Evolutionary conservation across 2,888 invertebrate species (phyloP), one percentile per base, ranked within the genome.

Genomic region (Scaptomyza tumidula): DNA sequence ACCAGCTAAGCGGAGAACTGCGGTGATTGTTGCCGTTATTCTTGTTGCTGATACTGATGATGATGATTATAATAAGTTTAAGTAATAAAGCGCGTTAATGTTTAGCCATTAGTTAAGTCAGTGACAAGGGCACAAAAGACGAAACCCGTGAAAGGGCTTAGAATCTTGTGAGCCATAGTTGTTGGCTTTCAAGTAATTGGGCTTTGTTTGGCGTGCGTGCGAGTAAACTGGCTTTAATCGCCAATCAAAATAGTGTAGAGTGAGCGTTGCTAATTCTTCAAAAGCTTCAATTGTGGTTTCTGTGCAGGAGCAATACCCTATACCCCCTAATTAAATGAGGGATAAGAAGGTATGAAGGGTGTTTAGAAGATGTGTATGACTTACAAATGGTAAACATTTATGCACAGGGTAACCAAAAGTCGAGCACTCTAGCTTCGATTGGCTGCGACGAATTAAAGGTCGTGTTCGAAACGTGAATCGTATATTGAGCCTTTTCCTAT

Each of bases 11-110:
- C 50, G 27, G n/a, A 46, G 31, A 19, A 53, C 31, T 54, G 54
- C 16, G 46, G 27, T 13, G 24, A 19, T 50, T 54, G 55, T 48
- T 61, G 58, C 55, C 16, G 9, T 31, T 41, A 14, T 44, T 49
- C 24, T 33, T 66, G 35, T 27, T 16, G 33, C 0, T 45, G 27
- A 3, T 64, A 31, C 16, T 45, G 45, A 19, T 58, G 50, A 24
- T 60, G 71, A 56, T 79, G 81, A 80, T 84, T 78, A 88, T 84
- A 86, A 86, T 86, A 86, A 86, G 88, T 88, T 86, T 67, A 70
- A 71, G 80, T 88, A 88, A 86, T 88, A 88, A 86, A 76, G 80
- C 85, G 86, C 88, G 75, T 86, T 86, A 86, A 86, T 82, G 86
- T 72, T 77, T 71, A 64, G 70, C 72, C 86, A 88, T 86, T 86